These are phyloP conservation scores for Peromyscus californicus DNA, from an alignment of 2,113 vertebrate genomes.

Conservation along the genomic window DNA sequence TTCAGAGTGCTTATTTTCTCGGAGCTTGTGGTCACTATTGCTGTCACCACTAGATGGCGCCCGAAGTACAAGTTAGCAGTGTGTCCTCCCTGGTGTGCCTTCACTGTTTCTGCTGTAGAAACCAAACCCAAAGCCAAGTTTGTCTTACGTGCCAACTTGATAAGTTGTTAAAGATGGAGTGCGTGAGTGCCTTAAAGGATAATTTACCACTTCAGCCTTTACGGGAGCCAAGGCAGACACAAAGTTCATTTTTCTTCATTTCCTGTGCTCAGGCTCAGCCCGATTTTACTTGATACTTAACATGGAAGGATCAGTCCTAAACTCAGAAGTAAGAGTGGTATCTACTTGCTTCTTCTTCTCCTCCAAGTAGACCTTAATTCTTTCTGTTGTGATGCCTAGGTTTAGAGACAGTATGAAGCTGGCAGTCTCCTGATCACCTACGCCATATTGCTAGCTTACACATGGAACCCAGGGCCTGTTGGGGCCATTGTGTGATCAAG, in stretches of 20 bases:
- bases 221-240: background rate
- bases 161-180: background rate
- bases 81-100: background rate
- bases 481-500: too few species aligned
- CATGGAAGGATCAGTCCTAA: background rate
- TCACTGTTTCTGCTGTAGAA: background rate
- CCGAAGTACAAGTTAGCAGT: background rate
- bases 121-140: background rate
- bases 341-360: background rate
- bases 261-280: background rate
- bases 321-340: background rate
- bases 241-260: background rate
- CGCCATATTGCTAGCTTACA: background rate
- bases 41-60: conserved; percentile 37
- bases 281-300: background rate
- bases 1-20: background rate
- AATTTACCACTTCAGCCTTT: background rate
- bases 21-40: background rate
- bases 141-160: background rate
- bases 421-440: background rate
- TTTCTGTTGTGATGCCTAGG: background rate
- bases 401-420: background rate
- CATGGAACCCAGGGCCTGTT: background rate
- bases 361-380: background rate
- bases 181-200: background rate